phyloP scores from a whole-genome alignment of 2,113 vertebrate genomes.

The Nematolebias whitei region DNA sequence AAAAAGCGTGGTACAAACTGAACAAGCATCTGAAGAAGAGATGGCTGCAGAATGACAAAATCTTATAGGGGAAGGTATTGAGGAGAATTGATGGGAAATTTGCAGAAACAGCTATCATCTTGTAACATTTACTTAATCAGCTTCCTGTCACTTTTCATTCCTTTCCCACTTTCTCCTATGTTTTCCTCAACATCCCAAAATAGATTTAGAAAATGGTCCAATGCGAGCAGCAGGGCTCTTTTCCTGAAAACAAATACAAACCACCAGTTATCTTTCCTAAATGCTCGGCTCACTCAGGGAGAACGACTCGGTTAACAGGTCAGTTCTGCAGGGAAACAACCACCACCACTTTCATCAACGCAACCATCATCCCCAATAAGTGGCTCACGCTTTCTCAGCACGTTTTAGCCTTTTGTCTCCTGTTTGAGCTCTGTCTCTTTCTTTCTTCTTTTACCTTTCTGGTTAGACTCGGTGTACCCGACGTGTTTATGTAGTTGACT shows the following conservation, averaged over 20 bases:
- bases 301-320: slow-evolving; percentile 38
- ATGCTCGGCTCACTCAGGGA: slow-evolving; percentile 28
- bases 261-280: slow-evolving; percentile 19
- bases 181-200: slow-evolving; percentile 22
- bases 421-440: background rate
- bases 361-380: slow-evolving; percentile 13
- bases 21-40: slow-evolving; percentile 3
- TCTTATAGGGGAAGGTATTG: background rate
- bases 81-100: slow-evolving; percentile 1
- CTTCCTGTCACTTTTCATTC: slow-evolving; percentile 12
- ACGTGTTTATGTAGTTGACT: slow-evolving; percentile 1
- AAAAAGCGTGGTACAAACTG: background rate
- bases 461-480: too few relatives aligned
- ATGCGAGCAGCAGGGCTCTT: slow-evolving; percentile 31
- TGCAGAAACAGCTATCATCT: slow-evolving; percentile 5
- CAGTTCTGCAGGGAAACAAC: slow-evolving; percentile 39
- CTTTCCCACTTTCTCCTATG: slow-evolving; percentile 3
- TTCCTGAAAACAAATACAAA: slow-evolving; percentile 37
- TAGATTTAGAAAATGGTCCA: slow-evolving; percentile 14
- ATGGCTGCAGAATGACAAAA: background rate
- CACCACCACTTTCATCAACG: slow-evolving; percentile 18
- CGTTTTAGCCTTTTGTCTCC: slow-evolving; percentile 18
- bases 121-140: slow-evolving; percentile 14
- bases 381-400: slow-evolving; percentile 5
- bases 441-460: background rate